Evolutionary conservation across 2,888 invertebrate species (phyloP).

Genomic region (Brachypalpus laphriformis): DNA sequence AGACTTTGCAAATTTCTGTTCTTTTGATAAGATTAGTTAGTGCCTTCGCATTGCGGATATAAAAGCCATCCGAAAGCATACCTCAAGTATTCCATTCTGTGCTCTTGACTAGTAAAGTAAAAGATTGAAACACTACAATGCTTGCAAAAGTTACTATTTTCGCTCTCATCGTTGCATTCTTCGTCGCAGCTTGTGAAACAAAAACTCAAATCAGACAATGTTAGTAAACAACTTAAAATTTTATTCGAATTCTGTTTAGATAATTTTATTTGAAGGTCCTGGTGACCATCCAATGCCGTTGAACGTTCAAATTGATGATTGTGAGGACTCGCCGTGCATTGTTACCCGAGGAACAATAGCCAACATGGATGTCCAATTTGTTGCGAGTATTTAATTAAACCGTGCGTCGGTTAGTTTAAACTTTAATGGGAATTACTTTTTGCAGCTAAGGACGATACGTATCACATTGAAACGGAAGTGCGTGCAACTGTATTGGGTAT

Average conservation of each 20-base stretch:
- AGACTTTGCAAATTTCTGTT: too few species aligned
- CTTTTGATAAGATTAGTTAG: constrained; percentile 30
- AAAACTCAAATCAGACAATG: constrained; percentile 38
- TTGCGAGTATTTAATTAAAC: constrained; percentile 75
- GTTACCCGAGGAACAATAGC: constrained; percentile 75
- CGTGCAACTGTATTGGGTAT: constrained; percentile 75
- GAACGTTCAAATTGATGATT: constrained; percentile 77
- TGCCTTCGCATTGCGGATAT: constrained; percentile 1
- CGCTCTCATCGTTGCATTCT: not conserved
- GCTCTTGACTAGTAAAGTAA: not conserved
- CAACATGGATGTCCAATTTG: constrained; percentile 79
- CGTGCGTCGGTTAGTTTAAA: not conserved
- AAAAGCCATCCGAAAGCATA: constrained; percentile 8
- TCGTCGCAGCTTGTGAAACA: not conserved
- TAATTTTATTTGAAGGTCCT: constrained; percentile 74
- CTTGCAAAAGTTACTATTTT: not conserved
- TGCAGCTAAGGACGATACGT: constrained; percentile 24
- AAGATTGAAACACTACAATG: constrained; percentile 1
- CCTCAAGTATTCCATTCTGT: not conserved
- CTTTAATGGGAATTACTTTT: not conserved
- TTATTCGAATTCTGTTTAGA: not conserved
- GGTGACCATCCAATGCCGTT: constrained; percentile 75
- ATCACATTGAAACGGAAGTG: constrained; percentile 73
- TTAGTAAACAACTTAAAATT: constrained; percentile 11
- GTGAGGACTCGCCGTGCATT: constrained; percentile 77